Evolutionary conservation across 92 coral and sea anemone genomes (phyloP).

Genomic region (Epizoanthus ramosus): DNA sequence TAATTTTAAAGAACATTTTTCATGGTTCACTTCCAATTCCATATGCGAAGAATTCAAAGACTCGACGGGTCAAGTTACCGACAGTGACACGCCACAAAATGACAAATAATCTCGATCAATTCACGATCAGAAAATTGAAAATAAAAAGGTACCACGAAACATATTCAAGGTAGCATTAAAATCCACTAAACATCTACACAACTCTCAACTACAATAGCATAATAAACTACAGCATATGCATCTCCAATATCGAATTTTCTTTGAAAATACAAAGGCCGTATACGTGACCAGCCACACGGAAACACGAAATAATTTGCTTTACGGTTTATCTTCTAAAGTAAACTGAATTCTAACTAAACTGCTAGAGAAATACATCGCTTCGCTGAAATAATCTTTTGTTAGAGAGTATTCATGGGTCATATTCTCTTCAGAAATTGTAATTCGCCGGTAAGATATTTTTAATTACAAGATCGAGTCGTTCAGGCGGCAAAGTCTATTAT

Average conservation of each 20-base stretch:
- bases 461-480: neutral
- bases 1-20: no score
- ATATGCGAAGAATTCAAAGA: no score
- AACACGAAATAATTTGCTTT: conserved; percentile 21
- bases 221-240: neutral
- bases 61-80: no score
- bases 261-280: conserved; percentile 7
- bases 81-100: no score
- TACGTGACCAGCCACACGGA: conserved; percentile 18
- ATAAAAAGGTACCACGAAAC: no score
- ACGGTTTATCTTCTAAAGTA: neutral
- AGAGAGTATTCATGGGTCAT: neutral
- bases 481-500: conserved; percentile 7
- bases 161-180: no score
- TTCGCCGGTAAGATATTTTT: neutral
- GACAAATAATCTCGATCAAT: no score
- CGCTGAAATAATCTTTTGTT: neutral
- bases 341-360: neutral
- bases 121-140: no score
- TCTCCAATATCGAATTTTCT: neutral
- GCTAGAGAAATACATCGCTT: neutral
- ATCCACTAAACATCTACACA: no score
- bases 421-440: neutral
- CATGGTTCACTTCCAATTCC: no score
- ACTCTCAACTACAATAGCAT: no score